Base-by-base conservation (phyloP, 2,797 vertebrate species). In the Alca torda region DNA sequence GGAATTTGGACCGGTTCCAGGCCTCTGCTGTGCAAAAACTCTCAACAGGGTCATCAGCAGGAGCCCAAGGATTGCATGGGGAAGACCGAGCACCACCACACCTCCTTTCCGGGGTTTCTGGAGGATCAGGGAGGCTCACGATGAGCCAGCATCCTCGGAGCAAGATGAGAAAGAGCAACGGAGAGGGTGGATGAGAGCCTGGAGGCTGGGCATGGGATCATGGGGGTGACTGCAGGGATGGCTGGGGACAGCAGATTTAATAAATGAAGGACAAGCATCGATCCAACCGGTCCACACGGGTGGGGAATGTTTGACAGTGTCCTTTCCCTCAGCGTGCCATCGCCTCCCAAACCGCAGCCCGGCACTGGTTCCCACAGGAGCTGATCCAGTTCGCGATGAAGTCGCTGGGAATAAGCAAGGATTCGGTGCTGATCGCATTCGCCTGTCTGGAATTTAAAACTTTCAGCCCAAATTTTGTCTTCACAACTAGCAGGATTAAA, bases 231-330 rank as follows among this genome's bases (percentile, higher is more conserved):
- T 41, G 6, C 19, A 72, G 21, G 50, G 45, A 54, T 25, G 23
- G 50, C 3, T 46, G 8, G 39, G 21, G 24, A 73, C 13, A 2
- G 3, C 9, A 64, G 50, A 46, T 61, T 60, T 18, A 51, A 50
- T 24, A 35, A 65, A 56, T 9, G 30, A 82, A 50, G 59, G 80
- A 41, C 18, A 57, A n/a, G 9, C 16, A 39, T 41, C 0, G 5
- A 17, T 35, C 28, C 30, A 68, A 8, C 9, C 0, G 0, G 26
- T 41, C 64, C 35, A 6, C 1, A 8, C 2, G 19, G 1, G 23
- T 11, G 30, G 17, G 45, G 45, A 63, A 35, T 10, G 8, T 51
- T 19, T 46, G 70, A 2, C n/a, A 8, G 2, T 0, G 19, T 61
- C 61, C 57, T 21, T 41, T 26, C 43, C 39, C 26, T 23, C 35